These are phyloP conservation scores for Sinella curviseta DNA, from an alignment of 1,140 invertebrate genomes.

Conservation along the genomic window DNA sequence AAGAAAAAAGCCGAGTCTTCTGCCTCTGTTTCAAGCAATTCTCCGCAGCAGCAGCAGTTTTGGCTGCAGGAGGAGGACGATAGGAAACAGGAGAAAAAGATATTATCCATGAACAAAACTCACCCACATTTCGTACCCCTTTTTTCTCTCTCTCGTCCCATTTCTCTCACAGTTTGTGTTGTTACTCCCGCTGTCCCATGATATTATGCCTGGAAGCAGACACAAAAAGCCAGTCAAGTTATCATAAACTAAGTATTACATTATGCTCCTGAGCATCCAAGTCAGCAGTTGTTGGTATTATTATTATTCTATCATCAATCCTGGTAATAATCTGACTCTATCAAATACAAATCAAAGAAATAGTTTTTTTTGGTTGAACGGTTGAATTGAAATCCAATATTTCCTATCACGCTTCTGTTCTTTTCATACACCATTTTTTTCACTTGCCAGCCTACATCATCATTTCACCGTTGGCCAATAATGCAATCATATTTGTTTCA, in stretches of 20 bases:
- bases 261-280: no score
- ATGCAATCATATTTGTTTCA: conserved; percentile 15
- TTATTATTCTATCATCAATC: conserved; percentile 45
- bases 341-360: conserved; percentile 48
- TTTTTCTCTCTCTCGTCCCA: no score
- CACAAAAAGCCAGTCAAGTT: conserved; percentile 8
- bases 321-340: conserved; percentile 39
- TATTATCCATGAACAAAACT: background rate
- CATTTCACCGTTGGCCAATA: conserved; percentile 5
- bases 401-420: conserved; percentile 26
- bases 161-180: background rate
- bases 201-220: background rate
- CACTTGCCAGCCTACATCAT: background rate
- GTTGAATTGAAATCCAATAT: conserved; percentile 51
- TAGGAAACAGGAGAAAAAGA: background rate
- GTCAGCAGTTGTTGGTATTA: conserved; percentile 5
- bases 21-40: conserved; percentile 2
- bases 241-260: background rate
- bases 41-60: background rate
- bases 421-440: background rate
- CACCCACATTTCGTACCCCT: conserved; percentile 6
- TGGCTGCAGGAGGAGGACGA: no score
- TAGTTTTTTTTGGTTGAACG: conserved; percentile 39
- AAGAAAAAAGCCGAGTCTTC: no score
- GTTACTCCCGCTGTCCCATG: background rate